phyloP scores from a whole-genome alignment of 2,888 invertebrate genomes.

The Phytoseiulus persimilis region DNA sequence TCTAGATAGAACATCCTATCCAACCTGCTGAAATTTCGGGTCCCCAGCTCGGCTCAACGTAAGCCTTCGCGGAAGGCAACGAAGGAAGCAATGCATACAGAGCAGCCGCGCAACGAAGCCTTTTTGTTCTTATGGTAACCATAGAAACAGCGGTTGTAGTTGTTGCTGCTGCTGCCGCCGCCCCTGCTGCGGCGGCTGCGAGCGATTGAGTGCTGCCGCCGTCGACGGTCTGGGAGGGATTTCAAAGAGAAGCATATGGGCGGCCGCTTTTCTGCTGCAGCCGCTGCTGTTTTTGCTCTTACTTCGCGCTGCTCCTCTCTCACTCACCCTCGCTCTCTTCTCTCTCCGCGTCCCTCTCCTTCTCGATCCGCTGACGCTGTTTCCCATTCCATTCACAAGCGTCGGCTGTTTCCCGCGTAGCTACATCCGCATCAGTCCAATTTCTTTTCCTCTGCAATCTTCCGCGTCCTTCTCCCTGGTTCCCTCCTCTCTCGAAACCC shows the following conservation, averaged over 20 bases:
- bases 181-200: neutral
- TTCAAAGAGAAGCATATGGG: neutral
- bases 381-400: neutral
- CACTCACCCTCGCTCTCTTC: neutral
- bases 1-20: too few species aligned
- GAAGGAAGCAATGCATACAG: neutral
- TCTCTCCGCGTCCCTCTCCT: neutral
- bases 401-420: neutral
- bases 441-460: neutral
- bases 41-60: too few species aligned
- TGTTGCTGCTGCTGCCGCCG: neutral
- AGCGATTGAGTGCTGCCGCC: neutral
- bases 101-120: neutral
- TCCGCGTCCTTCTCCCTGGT: neutral
- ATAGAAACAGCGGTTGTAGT: neutral
- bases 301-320: neutral
- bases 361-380: neutral
- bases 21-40: too few species aligned
- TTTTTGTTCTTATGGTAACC: slow-evolving; percentile 5
- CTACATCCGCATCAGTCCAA: neutral
- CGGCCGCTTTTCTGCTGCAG: slow-evolving; percentile 17
- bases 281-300: slow-evolving; percentile 1
- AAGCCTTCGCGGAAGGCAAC: neutral
- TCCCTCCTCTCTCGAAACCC: neutral
- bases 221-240: neutral